Evolutionary conservation across 2,113 vertebrate species (phyloP).

Genomic region (Chelonoidis abingdonii): DNA sequence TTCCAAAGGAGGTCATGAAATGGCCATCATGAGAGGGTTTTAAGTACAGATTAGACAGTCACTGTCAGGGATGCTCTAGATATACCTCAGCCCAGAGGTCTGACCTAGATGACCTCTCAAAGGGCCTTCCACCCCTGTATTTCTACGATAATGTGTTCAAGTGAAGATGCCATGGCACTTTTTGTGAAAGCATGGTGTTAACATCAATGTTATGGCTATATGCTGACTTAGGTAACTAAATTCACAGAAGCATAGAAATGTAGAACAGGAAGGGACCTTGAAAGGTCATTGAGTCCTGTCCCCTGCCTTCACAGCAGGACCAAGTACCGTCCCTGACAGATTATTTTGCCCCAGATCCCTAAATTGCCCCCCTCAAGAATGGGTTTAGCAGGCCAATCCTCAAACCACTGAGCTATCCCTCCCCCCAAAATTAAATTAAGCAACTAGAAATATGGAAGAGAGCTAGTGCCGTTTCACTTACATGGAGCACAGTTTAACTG

Average conservation of each 20-base stretch:
- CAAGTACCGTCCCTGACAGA: too few species aligned
- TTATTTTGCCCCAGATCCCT: too few species aligned
- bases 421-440: background rate
- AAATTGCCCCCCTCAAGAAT: too few species aligned
- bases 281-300: too few species aligned
- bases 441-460: background rate
- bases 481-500: background rate
- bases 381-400: too few species aligned
- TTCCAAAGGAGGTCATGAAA: background rate
- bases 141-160: background rate
- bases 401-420: too few species aligned
- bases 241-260: too few species aligned
- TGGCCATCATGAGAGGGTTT: background rate
- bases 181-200: background rate
- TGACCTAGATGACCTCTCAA: background rate
- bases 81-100: background rate
- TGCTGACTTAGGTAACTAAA: background rate
- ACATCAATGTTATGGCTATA: background rate
- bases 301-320: too few species aligned
- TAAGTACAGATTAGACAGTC: background rate
- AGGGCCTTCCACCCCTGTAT: background rate
- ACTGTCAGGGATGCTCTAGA: background rate
- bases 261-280: too few species aligned
- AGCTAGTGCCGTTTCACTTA: background rate
- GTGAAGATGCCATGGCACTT: background rate